Evolutionary conservation across 2,888 invertebrate species (phyloP), one percentile per base, ranked within the genome.

Genomic region (Drosophila austrosaltans): DNA sequence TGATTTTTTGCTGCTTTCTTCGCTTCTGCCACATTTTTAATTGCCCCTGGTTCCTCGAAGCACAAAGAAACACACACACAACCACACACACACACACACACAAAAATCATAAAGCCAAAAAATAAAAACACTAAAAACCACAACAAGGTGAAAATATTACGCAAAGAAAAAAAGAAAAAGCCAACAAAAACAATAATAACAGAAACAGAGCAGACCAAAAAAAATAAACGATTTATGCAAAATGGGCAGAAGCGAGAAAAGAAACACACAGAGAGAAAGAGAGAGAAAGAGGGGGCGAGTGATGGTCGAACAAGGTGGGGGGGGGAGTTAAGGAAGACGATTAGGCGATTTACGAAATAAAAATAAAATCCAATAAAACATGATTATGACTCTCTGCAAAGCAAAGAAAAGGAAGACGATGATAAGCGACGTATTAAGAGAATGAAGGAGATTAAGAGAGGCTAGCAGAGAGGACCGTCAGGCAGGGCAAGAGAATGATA

Each of bases 281-380:
- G 40, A n/a, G 7, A 6, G 3, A 10, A 10, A 12, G 1, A 22
- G 12, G 20, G n/a, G 22, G 53, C 16, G 16, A 16, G 16, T 16
- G 16, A 16, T 16, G 16, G 16, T 16, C 16, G 16, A 16, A 16
- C 16, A 16, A 16, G 16, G 16, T 16, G 59, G n/a, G 20, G n/a
- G 20, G 36, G 40, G 56, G 53, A 64, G 44, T 54, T 40, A 65
- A 68, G 48, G 66, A 75, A 74, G 72, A 36, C 72, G 72, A 72
- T 81, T 79, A 67, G 80, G 69, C 72, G 81, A 88, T 83, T 83
- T 88, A 81, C 83, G 78, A 84, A 76, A 86, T 70, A 58, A 86
- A 86, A 75, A 72, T 75, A 81, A 88, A 73, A 80, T 70, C 71
- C 83, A 83, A 89, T 83, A 86, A 81, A 83, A 83, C 75, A 63